Evolutionary conservation across 1,140 invertebrate genomes (phyloP).

Genomic region (Aphaenogaster rudis): DNA sequence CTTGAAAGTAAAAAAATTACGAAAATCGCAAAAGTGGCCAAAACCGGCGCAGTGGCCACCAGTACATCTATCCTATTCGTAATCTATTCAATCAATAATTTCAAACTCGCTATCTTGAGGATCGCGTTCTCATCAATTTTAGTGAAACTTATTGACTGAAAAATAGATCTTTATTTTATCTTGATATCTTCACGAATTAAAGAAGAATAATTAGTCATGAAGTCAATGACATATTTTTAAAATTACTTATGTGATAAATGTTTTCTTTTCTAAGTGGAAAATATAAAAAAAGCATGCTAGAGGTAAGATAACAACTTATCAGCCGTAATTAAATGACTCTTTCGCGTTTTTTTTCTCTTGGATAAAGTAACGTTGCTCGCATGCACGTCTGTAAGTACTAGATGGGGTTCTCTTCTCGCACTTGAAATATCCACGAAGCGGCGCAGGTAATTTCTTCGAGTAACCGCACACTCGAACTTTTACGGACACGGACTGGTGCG

Average conservation of each 20-base stretch:
- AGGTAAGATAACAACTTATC: neutral
- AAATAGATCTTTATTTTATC: neutral
- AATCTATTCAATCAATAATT: neutral
- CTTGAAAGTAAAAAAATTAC: too few species aligned
- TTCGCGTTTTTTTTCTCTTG: neutral
- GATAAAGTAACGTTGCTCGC: constrained; percentile 31
- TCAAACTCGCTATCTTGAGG: neutral
- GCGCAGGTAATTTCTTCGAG: constrained; percentile 21
- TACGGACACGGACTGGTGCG: neutral
- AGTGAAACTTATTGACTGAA: neutral
- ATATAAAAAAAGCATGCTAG: neutral
- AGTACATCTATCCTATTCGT: too few species aligned
- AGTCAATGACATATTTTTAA: neutral
- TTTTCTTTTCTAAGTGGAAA: neutral
- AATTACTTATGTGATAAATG: neutral
- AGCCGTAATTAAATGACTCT: constrained; percentile 9
- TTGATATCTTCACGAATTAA: neutral
- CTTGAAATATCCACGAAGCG: constrained; percentile 31
- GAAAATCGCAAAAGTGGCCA: too few species aligned
- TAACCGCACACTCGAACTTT: constrained; percentile 51
- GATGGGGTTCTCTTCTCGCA: constrained; percentile 10
- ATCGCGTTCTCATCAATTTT: neutral
- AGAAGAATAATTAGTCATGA: neutral
- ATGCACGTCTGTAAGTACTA: constrained; percentile 13
- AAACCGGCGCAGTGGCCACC: too few species aligned